Base-by-base conservation (phyloP, 1,140 invertebrate genomes). In the Muscidifurax raptorellus region DNA sequence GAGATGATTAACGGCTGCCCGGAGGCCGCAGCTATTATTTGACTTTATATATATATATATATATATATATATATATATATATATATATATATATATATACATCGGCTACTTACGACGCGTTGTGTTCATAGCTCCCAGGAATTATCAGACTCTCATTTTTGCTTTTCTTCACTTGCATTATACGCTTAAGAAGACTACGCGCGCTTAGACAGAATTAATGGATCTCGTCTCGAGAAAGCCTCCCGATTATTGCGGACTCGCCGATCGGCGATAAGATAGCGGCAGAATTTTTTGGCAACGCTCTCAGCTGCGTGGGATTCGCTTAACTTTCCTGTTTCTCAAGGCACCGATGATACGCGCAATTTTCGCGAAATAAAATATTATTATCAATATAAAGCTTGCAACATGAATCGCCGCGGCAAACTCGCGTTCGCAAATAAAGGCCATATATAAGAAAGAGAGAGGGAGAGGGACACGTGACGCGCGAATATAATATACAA, bases 1-100 rank as follows among this genome's bases (percentile, higher is more conserved):
- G 25, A 5, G 87, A 90, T 91, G 90, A 91, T 91, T 90, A 90
- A 91, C 90, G 87, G 87, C 88, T 83, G 88, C 85, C 90, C 64
- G 80, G 89, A 90, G 90, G 66, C 64, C 22, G n/a, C n/a, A 12
- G 22, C 82, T 52, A 75, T 83, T 47, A 77, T 52, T 74, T 5
- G 18, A 13, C 15, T 52, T 22, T 52, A 12, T 22, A 52, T 47
- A 40, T 40, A 40, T 40, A 40, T 10, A 40, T 40, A 40, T n/a
- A 40, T 6, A 40, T 40, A 40, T 40, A 40, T 40, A 10, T 6
- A 40, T 40, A 40, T 40, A 40, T 40, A 40, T 40, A 40, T 40
- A 40, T 10, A 40, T 40, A 40, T n/a, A n/a, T n/a, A n/a, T n/a
- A n/a, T 36, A 36, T 40, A 40, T 40, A 40, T 40, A 40, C 36